These are phyloP conservation scores for Caradrina clavipalpis DNA, from an alignment of 2,888 invertebrate species.

Conservation along the genomic window DNA sequence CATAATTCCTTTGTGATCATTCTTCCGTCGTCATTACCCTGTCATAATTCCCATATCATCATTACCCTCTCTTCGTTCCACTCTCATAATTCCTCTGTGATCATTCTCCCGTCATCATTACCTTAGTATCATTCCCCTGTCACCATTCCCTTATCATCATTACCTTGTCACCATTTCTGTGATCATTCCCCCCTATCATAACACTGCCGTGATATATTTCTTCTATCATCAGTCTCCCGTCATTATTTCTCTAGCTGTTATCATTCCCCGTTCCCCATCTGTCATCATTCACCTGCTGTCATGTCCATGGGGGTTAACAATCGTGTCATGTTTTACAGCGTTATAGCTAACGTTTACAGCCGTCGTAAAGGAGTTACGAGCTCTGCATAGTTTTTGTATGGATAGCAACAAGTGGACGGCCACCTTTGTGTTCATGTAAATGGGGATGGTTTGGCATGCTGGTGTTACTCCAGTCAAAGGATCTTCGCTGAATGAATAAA, in stretches of 20 bases:
- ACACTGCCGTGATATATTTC: background rate
- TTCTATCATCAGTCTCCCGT: background rate
- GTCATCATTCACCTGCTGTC: too few relatives aligned
- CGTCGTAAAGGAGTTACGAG: conserved; percentile 34
- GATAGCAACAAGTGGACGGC: conserved; percentile 31
- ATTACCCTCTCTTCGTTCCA: too few relatives aligned
- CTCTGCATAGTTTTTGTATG: conserved; percentile 13
- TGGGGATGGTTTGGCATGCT: conserved; percentile 2
- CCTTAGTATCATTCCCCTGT: too few relatives aligned
- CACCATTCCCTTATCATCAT: background rate
- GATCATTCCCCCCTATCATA: background rate
- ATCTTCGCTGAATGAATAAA: background rate
- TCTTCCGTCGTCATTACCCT: too few relatives aligned
- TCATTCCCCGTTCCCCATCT: background rate
- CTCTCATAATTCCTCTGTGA: too few relatives aligned
- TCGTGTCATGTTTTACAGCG: conserved; percentile 7
- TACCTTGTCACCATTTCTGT: too few relatives aligned
- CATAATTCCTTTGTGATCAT: too few relatives aligned
- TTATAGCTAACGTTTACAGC: conserved; percentile 7
- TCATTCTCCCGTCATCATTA: too few relatives aligned
- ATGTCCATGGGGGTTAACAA: background rate
- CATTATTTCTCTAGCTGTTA: too few relatives aligned
- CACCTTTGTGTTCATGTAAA: conserved; percentile 11
- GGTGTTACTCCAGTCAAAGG: conserved; percentile 5
- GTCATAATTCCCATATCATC: too few relatives aligned